Evolutionary conservation across 2,797 vertebrate genomes (phyloP).

Genomic region (Myripristis murdjan): DNA sequence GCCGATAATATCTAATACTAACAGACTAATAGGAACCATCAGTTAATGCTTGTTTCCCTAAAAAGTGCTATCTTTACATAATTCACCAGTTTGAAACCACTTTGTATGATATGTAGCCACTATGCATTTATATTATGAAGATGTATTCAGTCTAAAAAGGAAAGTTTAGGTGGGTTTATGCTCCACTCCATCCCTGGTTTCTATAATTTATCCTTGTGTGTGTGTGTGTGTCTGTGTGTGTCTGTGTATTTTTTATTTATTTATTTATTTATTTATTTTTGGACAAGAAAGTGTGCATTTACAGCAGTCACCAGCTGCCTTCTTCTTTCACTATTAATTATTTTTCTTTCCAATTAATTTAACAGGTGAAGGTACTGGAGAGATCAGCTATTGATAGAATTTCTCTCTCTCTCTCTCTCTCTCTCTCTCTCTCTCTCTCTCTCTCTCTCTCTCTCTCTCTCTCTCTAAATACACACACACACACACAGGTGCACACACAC

Average conservation of each 20-base stretch:
- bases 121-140: constrained; percentile 2
- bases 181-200: background rate
- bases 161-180: background rate
- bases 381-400: background rate
- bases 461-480: too few relatives aligned
- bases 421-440: too few relatives aligned
- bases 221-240: too few relatives aligned
- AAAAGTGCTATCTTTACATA: constrained; percentile 15
- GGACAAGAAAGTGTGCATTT: background rate
- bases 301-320: background rate
- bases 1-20: background rate
- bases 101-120: background rate
- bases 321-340: constrained; percentile 4
- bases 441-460: too few relatives aligned
- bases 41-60: background rate
- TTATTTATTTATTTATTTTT: too few relatives aligned
- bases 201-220: background rate
- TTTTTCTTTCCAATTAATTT: constrained; percentile 22
- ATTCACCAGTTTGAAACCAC: constrained; percentile 7
- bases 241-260: too few relatives aligned
- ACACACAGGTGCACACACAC: too few relatives aligned
- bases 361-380: background rate
- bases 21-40: background rate
- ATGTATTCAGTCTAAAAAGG: constrained; percentile 3
- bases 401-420: too few relatives aligned